phyloP scores from a whole-genome alignment of 1,140 invertebrate species.

The Macrocentrus cingulum region DNA sequence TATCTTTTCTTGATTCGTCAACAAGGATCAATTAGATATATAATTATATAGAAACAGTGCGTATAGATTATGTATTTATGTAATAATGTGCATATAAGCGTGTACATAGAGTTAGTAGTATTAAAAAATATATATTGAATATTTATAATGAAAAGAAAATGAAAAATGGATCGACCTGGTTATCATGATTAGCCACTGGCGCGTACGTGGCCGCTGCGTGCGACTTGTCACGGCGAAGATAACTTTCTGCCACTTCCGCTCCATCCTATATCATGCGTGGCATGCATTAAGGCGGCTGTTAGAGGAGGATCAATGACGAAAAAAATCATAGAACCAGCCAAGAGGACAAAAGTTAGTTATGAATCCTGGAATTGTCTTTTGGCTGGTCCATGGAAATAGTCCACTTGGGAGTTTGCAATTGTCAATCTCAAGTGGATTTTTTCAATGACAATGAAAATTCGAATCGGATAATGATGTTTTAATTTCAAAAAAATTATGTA shows the following conservation, averaged over 20 bases:
- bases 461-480: too few species aligned
- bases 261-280: slow-evolving; percentile 58
- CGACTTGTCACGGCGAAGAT: slow-evolving; percentile 53
- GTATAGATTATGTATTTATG: slow-evolving; percentile 40
- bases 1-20: neutral
- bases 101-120: slow-evolving; percentile 40
- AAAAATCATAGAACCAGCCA: slow-evolving; percentile 28
- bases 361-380: neutral
- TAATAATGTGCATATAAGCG: slow-evolving; percentile 32
- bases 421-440: too few species aligned
- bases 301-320: slow-evolving; percentile 50
- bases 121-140: slow-evolving; percentile 7
- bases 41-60: slow-evolving; percentile 11
- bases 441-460: too few species aligned
- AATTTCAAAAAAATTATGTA: too few species aligned
- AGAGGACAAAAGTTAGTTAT: neutral
- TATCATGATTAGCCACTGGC: slow-evolving; percentile 58
- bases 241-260: slow-evolving; percentile 55
- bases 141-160: slow-evolving; percentile 43
- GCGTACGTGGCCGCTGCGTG: slow-evolving; percentile 55
- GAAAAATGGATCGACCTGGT: slow-evolving; percentile 58
- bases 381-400: neutral
- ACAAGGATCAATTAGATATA: too few species aligned
- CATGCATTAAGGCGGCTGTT: slow-evolving; percentile 59
- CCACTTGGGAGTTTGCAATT: neutral